Percentiles rank a stretch among this genome's conserved stretches.
Conservation (phyloP, 2,797 vertebrate species). For the Apogon hyalosoma region DNA sequence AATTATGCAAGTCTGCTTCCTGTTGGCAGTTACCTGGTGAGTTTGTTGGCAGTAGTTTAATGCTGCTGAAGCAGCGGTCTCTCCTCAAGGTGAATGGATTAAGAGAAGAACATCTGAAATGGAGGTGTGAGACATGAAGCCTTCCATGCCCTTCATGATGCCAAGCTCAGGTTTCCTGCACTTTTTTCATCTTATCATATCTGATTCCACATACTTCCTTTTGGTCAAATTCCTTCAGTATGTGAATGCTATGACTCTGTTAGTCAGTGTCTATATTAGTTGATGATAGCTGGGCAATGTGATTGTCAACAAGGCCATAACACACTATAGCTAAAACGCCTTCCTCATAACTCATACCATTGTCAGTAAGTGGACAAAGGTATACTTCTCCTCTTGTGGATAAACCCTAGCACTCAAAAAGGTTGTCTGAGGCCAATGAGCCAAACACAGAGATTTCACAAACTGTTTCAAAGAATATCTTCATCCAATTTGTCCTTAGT, state of each 20-base stretch:
- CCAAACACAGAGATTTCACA: slow-evolving; percentile 9
- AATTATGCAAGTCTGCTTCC: slow-evolving; percentile 52
- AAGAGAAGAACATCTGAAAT: slow-evolving; percentile 40
- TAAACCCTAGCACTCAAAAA: slow-evolving; percentile 16
- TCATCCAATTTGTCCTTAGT: background rate
- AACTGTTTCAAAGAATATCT: background rate
- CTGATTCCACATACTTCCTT: background rate
- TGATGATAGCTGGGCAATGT: slow-evolving; percentile 37
- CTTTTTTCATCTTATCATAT: slow-evolving; percentile 1
- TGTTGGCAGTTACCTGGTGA: slow-evolving; percentile 75
- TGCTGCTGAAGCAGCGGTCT: slow-evolving; percentile 61
- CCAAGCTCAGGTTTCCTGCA: slow-evolving; percentile 9
- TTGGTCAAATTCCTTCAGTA: background rate
- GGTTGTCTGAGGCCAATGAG: background rate
- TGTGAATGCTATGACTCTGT: background rate
- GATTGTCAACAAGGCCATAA: slow-evolving; percentile 65
- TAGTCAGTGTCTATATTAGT: slow-evolving; percentile 3
- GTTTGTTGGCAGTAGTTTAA: slow-evolving; percentile 79
- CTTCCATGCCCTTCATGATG: background rate
- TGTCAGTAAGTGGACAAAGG: background rate
- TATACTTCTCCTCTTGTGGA: slow-evolving; percentile 14
- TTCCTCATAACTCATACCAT: slow-evolving; percentile 16
- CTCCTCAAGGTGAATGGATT: slow-evolving; percentile 33
- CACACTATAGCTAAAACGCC: slow-evolving; percentile 22
- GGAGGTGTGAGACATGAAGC: slow-evolving; percentile 13